phyloP scores from a whole-genome alignment of 30 jellyfish, hydroid and myxozoan species.

The Aurelia sp. region DNA sequence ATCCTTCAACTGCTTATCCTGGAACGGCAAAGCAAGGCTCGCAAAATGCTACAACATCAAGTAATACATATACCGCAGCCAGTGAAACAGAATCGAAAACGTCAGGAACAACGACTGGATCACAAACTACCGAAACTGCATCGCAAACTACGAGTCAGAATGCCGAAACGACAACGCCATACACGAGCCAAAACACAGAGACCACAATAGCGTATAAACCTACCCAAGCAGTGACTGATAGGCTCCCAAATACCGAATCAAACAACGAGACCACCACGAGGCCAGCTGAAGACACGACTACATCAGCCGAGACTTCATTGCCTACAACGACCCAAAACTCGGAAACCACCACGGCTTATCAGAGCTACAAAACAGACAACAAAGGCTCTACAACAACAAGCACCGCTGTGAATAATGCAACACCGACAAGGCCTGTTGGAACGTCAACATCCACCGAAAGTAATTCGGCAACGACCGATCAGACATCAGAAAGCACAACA shows the following conservation, averaged over 20 bases:
- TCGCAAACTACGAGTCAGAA: not conserved
- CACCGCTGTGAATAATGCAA: not conserved
- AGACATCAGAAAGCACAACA: no score
- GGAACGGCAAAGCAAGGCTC: not conserved
- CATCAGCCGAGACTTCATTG: not conserved
- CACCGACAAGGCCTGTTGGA: not conserved
- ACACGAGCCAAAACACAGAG: not conserved
- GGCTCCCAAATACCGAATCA: not conserved
- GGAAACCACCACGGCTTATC: not conserved
- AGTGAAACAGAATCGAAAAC: not conserved
- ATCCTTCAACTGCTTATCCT: not conserved
- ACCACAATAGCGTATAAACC: not conserved
- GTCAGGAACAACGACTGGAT: conserved; percentile 19
- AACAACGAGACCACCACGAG: not conserved
- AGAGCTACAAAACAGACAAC: not conserved
- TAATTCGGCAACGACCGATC: no score
- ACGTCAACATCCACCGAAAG: not conserved
- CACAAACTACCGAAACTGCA: not conserved
- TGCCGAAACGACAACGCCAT: conserved; percentile 4
- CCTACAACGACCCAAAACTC: not conserved
- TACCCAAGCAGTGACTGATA: no score
- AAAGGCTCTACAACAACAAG: not conserved
- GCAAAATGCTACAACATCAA: conserved; percentile 3
- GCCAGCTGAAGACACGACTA: conserved; percentile 1
- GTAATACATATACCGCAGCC: conserved; percentile 1